Base-by-base conservation (phyloP, 2,113 vertebrate species). In the Lophotis ruficrista region DNA sequence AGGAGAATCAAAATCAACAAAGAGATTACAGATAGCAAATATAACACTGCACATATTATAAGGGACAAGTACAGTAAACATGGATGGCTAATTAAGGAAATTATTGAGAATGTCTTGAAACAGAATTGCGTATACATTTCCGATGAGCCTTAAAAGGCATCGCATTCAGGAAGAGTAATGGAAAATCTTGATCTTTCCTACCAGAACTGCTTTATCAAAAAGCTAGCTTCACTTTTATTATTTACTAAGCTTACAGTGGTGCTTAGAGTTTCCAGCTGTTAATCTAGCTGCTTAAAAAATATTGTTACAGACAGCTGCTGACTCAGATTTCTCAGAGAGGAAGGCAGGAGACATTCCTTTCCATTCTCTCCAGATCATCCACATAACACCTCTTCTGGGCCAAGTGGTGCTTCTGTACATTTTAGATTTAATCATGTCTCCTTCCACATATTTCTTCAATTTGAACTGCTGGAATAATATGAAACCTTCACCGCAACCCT, bases 1-100 rank as follows among this genome's bases (percentile, higher is more conserved):
- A 97, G 92, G 94, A 97, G 96, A 97, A 98, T 98, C 91, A 96
- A 98, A 96, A 92, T 90, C 89, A 97, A 98, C 98, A 98, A 98
- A 98, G 97, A 96, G 94, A 96, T 96, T 96, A 98, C 92, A 98
- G 98, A 98, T 97, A 97, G 50, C 87, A 97, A 79, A 96, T 97
- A 87, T 78, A 98, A 97, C 96, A 97, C 96, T 98, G 97, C 97
- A 96, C 87, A 69, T 97, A 98, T 97, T 98, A 98, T 98, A 94
- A 96, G 71, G 95, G 69, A 92, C 87, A 95, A 96, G 71, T 89
- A 97, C 96, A 95, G 94, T 97, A 98, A 98, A 96, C 94, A 97
- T 76, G 61, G 93, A 91, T 96, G 86, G 93, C 91, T 97, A 97
- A 93, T 87, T 94, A 92, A 85, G 77, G 90, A 90, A 95, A 94